These are phyloP conservation scores for Protaetia brevitarsis DNA, from an alignment of 1,140 invertebrate species.

Conservation along the genomic window DNA sequence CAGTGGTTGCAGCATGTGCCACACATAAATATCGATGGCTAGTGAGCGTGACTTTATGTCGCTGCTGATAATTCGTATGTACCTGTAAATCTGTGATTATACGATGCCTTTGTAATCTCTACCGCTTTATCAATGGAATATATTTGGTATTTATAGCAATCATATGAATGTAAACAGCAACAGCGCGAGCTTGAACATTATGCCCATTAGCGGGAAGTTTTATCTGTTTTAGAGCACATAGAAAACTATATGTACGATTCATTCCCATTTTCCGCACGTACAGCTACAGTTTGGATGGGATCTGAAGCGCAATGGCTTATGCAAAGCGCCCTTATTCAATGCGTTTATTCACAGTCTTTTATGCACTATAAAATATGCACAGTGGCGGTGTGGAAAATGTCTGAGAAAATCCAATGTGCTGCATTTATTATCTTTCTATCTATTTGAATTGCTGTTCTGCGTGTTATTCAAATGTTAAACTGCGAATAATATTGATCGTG, in stretches of 20 bases:
- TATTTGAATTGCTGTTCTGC: background rate
- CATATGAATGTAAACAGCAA: background rate
- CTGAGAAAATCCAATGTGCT: background rate
- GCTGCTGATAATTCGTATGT: background rate
- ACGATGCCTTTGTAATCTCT: background rate
- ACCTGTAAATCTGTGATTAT: background rate
- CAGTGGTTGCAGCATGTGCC: background rate
- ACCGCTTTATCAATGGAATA: background rate
- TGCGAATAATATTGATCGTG: too few species aligned
- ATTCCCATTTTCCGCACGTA: conserved; percentile 6
- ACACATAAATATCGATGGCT: background rate
- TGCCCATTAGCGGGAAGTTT: background rate
- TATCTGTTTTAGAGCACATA: background rate
- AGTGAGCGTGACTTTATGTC: background rate
- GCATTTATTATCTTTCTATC: background rate
- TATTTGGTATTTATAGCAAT: background rate
- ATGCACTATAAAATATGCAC: conserved; percentile 1
- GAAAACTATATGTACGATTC: background rate
- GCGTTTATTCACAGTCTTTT: background rate
- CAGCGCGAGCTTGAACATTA: background rate
- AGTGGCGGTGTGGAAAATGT: background rate
- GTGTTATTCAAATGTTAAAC: too few species aligned
- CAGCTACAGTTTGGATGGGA: background rate
- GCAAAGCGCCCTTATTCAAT: conserved; percentile 13
- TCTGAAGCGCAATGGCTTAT: conserved; percentile 2